phyloP scores from a whole-genome alignment of 2,888 invertebrate species.

The Cephus pulcher region DNA sequence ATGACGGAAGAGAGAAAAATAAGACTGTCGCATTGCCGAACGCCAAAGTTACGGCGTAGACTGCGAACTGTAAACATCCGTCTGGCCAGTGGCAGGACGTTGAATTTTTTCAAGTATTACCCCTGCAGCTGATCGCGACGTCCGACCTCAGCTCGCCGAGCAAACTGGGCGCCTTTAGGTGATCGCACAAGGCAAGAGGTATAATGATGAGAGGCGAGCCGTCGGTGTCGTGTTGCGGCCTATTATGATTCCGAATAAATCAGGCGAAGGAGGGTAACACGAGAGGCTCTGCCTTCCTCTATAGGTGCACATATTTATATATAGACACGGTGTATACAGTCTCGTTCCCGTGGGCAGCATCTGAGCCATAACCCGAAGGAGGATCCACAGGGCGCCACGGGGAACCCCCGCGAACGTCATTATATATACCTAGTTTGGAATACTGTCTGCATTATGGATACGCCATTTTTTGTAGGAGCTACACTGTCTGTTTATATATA shows the following conservation, averaged over 20 bases:
- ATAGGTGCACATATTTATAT: slow-evolving; percentile 5
- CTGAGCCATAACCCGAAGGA: neutral
- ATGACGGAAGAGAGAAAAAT: neutral
- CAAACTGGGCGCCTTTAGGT: slow-evolving; percentile 50
- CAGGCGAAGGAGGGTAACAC: slow-evolving; percentile 58
- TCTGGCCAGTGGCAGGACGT: neutral
- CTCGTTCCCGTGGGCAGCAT: neutral
- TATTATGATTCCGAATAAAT: slow-evolving; percentile 60
- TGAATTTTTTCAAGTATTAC: neutral
- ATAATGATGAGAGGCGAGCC: slow-evolving; percentile 55
- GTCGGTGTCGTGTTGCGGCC: slow-evolving; percentile 56
- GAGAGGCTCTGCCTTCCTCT: slow-evolving; percentile 46
- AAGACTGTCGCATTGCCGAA: neutral
- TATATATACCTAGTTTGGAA: neutral
- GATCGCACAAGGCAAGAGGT: slow-evolving; percentile 54
- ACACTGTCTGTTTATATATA: neutral
- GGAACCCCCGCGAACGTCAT: neutral
- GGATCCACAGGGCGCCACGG: neutral
- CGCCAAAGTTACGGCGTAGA: neutral
- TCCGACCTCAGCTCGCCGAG: slow-evolving; percentile 28
- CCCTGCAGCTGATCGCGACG: neutral
- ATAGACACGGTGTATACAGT: neutral
- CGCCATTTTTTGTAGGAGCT: neutral
- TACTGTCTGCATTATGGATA: neutral
- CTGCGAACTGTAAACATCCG: neutral